Base-by-base conservation (phyloP, 2,888 invertebrate genomes). In the Luperina testacea region DNA sequence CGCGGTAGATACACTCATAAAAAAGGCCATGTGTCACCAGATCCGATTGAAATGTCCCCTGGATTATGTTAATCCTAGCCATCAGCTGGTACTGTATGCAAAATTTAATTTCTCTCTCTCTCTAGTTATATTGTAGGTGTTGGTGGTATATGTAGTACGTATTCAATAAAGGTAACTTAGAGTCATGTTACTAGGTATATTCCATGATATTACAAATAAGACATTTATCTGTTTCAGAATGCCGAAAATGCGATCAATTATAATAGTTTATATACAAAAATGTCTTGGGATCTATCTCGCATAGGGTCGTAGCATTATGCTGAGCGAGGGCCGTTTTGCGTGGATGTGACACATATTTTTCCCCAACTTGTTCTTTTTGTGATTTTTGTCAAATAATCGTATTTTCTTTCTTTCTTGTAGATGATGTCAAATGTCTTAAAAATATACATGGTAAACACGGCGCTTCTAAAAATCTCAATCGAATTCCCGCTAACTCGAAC, bases 61-160 rank as follows among this genome's bases (percentile, higher is more conserved):
- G 81, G 87, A 86, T 86, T 86, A 86, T 86, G 87, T 80, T 87
- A 86, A 86, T 86, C 87, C 42, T 42, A 9, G 42, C 45, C 77
- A 86, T 86, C 87, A 81, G 81, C 78, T 86, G 84, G 80, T 75
- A 72, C 69, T 86, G 76, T 81, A 84, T 86, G 85, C 81, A 76
- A 86, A 86, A 87, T 79, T 63, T 65, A 38, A 70, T 69, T 73
- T 71, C 64, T 42, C 51, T 63, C 51, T 63, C 53, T 59, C 59
- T 76, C 48, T 75, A 77, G 61, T 78, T 59, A 74, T 24, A 65
- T 57, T 69, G 32, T 72, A 53, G 32, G 15, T 73, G 59, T n/a
- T n/a, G 13, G 1, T 57, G 13, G 7, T 45, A 24, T 51, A 48
- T 68, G 20, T 71, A 61, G 53, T 51, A 61, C 17, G 57, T 61